Evolutionary conservation across 2,888 invertebrate species (phyloP).

Genomic region (Megamerina dolium): DNA sequence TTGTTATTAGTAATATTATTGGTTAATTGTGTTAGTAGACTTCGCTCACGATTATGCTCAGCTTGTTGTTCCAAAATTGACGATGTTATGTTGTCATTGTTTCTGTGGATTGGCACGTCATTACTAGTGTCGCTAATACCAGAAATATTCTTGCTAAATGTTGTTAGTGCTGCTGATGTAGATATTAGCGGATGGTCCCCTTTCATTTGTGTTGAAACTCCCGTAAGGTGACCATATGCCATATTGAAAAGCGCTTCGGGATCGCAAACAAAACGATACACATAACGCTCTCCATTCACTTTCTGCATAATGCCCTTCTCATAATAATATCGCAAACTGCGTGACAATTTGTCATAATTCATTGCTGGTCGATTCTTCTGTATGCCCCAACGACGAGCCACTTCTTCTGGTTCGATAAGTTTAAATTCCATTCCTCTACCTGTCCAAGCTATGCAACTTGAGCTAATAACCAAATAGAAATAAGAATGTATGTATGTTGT

Average conservation of each 20-base stretch:
- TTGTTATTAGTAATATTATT: too few relatives aligned
- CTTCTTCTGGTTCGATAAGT: constrained; percentile 93
- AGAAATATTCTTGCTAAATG: constrained; percentile 16
- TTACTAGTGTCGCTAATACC: background rate
- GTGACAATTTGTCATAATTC: constrained; percentile 94
- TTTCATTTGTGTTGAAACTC: constrained; percentile 23
- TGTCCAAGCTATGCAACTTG: constrained; percentile 89
- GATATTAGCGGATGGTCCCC: constrained; percentile 17
- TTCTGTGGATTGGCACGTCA: background rate
- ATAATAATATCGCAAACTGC: constrained; percentile 92
- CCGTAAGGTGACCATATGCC: constrained; percentile 55
- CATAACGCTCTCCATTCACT: constrained; percentile 92
- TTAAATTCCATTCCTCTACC: constrained; percentile 94
- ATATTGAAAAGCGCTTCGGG: constrained; percentile 85
- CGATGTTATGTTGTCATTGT: background rate
- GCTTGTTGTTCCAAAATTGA: constrained; percentile 7
- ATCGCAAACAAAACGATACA: constrained; percentile 95
- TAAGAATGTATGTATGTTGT: background rate
- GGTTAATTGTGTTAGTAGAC: constrained; percentile 7
- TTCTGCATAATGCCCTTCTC: constrained; percentile 99
- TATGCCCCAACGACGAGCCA: constrained; percentile 90
- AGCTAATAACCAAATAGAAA: constrained; percentile 46
- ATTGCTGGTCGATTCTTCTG: constrained; percentile 95
- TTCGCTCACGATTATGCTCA: constrained; percentile 6
- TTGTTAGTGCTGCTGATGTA: constrained; percentile 13